Evolutionary conservation across 2,113 vertebrate species (phyloP).

Genomic region (Acrocephalus kingi): DNA sequence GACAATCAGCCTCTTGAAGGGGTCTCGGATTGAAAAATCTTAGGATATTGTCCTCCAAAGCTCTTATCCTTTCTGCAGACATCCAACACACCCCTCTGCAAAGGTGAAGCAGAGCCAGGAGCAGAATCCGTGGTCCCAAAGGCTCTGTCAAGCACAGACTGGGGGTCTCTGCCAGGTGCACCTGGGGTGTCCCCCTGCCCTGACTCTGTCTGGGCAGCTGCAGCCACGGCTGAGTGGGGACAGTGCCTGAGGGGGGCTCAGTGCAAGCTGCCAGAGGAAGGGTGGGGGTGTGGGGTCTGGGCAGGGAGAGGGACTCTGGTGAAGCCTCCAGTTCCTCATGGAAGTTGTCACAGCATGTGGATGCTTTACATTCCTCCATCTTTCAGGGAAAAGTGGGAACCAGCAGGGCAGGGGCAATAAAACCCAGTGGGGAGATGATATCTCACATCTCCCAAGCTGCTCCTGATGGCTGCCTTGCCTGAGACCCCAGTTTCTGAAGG

Average conservation of each 20-base stretch:
- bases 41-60: background rate
- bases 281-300: background rate
- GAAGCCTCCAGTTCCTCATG: background rate
- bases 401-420: background rate
- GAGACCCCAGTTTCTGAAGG: background rate
- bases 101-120: background rate
- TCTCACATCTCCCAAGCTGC: background rate
- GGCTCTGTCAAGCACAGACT: background rate
- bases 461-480: background rate
- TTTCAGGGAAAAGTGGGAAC: background rate
- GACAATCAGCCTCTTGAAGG: background rate
- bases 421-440: background rate
- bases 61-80: background rate
- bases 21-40: background rate
- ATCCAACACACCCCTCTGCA: fast-evolving
- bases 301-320: background rate
- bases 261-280: no score
- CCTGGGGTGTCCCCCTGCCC: background rate
- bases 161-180: background rate
- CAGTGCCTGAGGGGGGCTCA: background rate
- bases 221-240: fast-evolving
- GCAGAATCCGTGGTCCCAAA: background rate
- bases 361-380: background rate
- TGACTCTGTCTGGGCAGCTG: background rate
- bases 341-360: background rate